phyloP scores from a whole-genome alignment of 35 echinoderm and acorn worm genomes.

The Heliocidaris tuberculata region DNA sequence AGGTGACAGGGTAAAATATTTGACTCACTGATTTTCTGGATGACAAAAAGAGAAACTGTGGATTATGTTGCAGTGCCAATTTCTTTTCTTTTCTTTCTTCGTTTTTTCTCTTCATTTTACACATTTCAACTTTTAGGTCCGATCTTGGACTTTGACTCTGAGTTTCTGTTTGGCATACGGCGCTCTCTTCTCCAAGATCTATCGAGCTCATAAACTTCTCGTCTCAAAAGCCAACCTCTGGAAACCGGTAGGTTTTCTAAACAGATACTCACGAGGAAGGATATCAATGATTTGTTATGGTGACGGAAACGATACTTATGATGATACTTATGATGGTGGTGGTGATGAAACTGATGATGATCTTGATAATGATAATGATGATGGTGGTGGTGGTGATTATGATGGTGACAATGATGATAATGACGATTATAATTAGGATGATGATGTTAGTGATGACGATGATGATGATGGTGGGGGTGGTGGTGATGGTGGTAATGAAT shows the following conservation, averaged over 20 bases:
- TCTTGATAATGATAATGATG: not conserved
- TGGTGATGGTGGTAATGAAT: not conserved
- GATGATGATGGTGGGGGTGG: not conserved
- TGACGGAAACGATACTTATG: not conserved
- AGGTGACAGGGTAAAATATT: too few relatives aligned
- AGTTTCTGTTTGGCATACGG: constrained; percentile 70
- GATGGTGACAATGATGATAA: not conserved
- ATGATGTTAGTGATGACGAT: not conserved
- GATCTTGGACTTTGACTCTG: constrained; percentile 58
- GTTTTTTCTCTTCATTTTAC: not conserved
- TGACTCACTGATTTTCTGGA: too few relatives aligned
- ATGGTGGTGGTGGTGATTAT: not conserved
- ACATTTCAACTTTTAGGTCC: constrained; percentile 17
- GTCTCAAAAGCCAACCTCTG: constrained; percentile 71
- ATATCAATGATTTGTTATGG: not conserved
- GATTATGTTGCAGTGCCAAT: too few relatives aligned
- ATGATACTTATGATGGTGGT: not conserved
- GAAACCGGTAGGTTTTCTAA: constrained; percentile 59
- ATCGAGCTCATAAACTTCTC: constrained; percentile 75
- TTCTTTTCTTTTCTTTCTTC: not conserved
- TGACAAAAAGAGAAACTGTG: too few relatives aligned
- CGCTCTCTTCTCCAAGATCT: constrained; percentile 70
- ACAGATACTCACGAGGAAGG: not conserved
- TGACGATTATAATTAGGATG: not conserved
- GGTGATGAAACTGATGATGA: not conserved